Evolutionary conservation across 2,797 vertebrate genomes (phyloP).

Genomic region (Emydoidea blandingii): DNA sequence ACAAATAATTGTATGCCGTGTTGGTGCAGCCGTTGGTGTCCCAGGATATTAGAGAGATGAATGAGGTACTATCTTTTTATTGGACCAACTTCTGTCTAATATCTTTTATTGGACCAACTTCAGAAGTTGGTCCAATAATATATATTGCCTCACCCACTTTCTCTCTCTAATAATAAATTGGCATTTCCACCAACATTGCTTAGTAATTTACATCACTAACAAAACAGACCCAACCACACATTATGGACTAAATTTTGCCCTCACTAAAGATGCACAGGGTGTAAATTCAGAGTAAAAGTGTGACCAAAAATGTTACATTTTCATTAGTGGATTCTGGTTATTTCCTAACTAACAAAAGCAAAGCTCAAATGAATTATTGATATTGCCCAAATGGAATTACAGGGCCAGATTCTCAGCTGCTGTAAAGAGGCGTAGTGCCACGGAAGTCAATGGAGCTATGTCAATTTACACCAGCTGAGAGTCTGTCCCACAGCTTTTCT

Average conservation of each 20-base stretch:
- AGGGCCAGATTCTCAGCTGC: background rate
- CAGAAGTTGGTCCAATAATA: background rate
- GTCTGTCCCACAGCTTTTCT: background rate
- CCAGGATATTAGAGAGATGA: background rate
- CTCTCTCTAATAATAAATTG: background rate
- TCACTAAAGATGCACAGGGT: background rate
- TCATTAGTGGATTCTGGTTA: rapidly evolving
- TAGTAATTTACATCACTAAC: slow-evolving; percentile 49
- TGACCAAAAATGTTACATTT: background rate
- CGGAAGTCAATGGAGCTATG: background rate
- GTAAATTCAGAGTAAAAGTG: background rate
- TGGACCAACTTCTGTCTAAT: background rate
- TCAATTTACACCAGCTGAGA: background rate
- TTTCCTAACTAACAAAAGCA: background rate
- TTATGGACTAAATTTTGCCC: background rate
- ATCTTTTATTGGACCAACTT: background rate
- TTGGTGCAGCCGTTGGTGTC: background rate
- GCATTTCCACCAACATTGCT: slow-evolving; percentile 41
- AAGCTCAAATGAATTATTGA: background rate
- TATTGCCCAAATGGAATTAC: background rate
- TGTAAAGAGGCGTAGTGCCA: background rate
- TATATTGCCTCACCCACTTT: background rate
- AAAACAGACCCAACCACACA: background rate
- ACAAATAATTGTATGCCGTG: background rate
- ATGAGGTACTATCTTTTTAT: background rate